phyloP scores from a whole-genome alignment of 2,113 vertebrate species.

The Recurvirostra avosetta region DNA sequence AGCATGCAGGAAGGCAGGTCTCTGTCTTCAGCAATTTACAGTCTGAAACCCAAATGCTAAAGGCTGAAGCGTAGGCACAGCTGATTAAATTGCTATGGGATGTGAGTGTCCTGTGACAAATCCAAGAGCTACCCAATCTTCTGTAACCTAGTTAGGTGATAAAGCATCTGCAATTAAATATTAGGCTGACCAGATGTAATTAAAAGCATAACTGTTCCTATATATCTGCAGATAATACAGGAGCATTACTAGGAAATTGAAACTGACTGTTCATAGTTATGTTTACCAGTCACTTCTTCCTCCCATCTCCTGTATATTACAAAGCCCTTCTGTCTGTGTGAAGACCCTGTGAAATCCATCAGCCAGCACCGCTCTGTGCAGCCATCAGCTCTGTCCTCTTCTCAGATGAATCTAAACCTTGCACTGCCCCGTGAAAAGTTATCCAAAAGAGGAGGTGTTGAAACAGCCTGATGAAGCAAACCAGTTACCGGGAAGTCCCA shows the following conservation, averaged over 20 bases:
- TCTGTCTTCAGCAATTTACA: background rate
- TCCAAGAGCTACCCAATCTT: background rate
- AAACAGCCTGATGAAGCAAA: slow-evolving; percentile 1
- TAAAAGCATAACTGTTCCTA: slow-evolving; percentile 35
- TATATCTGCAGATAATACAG: background rate
- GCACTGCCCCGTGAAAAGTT: background rate
- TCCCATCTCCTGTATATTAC: background rate
- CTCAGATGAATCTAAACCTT: background rate
- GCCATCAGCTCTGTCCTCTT: background rate
- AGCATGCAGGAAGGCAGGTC: background rate
- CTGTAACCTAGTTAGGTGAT: background rate
- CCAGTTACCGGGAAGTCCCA: background rate
- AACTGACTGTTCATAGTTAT: background rate
- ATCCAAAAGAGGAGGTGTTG: background rate
- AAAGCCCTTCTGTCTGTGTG: background rate
- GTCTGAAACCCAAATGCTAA: background rate
- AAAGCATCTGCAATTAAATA: slow-evolving; percentile 30
- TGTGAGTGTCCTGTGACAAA: slow-evolving; percentile 31
- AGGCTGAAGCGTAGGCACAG: background rate
- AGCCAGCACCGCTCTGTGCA: background rate
- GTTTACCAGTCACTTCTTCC: background rate
- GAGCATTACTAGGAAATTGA: background rate
- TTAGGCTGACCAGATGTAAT: background rate
- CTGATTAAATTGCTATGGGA: background rate
- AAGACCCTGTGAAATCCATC: background rate